phyloP scores from a whole-genome alignment of 2,113 vertebrate species.

The Nymphicus hollandicus region DNA sequence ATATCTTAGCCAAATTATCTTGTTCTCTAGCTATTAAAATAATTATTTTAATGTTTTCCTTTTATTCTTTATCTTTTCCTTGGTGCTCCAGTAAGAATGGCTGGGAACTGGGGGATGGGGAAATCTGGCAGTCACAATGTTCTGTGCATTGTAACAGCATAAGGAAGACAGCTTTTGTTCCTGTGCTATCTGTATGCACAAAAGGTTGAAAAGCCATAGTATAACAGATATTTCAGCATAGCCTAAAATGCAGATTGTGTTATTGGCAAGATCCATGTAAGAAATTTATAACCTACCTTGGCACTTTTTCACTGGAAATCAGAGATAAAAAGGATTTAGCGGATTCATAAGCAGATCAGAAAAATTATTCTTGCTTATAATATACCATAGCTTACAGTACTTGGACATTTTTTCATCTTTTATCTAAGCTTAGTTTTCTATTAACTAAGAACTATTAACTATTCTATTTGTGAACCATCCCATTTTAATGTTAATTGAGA shows the following conservation, averaged over 20 bases:
- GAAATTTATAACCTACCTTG: not conserved
- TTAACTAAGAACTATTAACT: not conserved
- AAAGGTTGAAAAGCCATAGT: not conserved
- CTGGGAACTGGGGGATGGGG: not conserved
- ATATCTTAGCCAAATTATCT: not conserved
- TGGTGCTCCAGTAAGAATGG: not conserved
- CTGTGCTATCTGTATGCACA: not conserved
- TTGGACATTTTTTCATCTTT: not conserved
- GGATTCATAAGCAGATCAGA: not conserved
- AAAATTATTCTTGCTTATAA: not conserved
- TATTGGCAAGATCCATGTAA: not conserved
- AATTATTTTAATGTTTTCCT: not conserved
- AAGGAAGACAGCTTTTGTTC: not conserved
- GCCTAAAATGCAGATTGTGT: not conserved
- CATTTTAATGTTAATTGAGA: not conserved
- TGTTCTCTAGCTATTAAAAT: not conserved
- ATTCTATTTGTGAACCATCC: not conserved
- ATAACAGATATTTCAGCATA: not conserved
- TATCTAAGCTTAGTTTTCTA: not conserved
- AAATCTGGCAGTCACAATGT: not conserved
- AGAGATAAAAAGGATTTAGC: not conserved
- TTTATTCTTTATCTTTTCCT: not conserved
- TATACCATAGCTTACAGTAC: not conserved
- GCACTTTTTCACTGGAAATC: not conserved
- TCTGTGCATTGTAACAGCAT: not conserved